phyloP scores from a whole-genome alignment of 2,797 vertebrate genomes.

The Silurus lanzhouensis region DNA sequence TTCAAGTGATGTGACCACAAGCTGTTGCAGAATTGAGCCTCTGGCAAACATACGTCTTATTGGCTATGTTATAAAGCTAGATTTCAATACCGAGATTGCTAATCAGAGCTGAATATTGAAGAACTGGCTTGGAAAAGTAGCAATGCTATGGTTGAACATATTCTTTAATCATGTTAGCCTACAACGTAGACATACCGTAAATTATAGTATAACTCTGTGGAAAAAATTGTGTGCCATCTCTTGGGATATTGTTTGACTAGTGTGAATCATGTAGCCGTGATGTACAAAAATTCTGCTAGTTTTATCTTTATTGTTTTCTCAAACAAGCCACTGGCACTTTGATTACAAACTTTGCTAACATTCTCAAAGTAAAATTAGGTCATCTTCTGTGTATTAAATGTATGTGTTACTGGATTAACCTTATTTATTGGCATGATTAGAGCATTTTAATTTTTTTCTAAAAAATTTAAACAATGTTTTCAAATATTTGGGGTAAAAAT shows the following conservation, averaged over 20 bases:
- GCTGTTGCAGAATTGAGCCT: constrained; percentile 50
- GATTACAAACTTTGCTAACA: not conserved
- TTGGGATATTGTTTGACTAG: constrained; percentile 20
- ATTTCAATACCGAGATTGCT: constrained; percentile 6
- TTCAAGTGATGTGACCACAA: constrained; percentile 33
- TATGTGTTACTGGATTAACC: not conserved
- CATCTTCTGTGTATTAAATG: not conserved
- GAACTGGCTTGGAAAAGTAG: not conserved
- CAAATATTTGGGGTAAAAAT: not conserved
- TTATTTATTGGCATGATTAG: not conserved
- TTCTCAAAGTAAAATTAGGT: not conserved
- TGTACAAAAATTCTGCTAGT: not conserved
- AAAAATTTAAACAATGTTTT: not conserved
- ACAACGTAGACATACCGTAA: not conserved
- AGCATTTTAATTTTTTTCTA: not conserved
- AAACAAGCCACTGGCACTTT: not conserved
- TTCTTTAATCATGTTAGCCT: not conserved
- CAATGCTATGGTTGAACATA: constrained; percentile 8
- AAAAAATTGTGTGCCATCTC: constrained; percentile 22
- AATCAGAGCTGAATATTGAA: constrained; percentile 4
- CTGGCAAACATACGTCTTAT: constrained; percentile 29
- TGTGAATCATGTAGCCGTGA: not conserved
- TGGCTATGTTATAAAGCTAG: constrained; percentile 30
- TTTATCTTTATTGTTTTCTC: not conserved
- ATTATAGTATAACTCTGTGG: constrained; percentile 10